These are phyloP conservation scores for Lepus oiostolus DNA, from an alignment of 2,797 vertebrate genomes.

Conservation along the genomic window DNA sequence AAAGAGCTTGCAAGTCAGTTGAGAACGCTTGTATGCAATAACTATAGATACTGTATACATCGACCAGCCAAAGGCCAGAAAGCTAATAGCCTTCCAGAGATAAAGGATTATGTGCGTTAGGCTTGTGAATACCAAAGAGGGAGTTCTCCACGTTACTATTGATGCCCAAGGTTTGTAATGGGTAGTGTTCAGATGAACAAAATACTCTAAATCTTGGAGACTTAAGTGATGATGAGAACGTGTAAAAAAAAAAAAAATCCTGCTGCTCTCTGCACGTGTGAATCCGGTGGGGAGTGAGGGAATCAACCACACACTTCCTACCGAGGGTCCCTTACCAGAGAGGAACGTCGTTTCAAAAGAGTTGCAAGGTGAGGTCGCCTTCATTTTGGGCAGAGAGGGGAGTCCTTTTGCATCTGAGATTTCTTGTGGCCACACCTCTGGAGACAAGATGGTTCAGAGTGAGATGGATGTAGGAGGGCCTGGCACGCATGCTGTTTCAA, in stretches of 20 bases:
- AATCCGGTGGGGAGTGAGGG: conserved; percentile 75
- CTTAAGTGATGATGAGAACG: conserved; percentile 74
- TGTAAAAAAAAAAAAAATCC: conserved; percentile 63
- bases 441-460: conserved; percentile 83
- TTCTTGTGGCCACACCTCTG: conserved; percentile 83
- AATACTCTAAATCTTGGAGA: conserved; percentile 79
- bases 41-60: conserved; percentile 85
- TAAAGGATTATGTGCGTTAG: conserved; percentile 87
- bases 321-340: conserved; percentile 63
- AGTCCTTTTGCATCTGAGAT: conserved; percentile 10
- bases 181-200: conserved; percentile 79
- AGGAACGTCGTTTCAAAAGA: conserved; percentile 62
- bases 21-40: conserved; percentile 85
- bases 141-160: conserved; percentile 82
- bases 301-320: conserved; percentile 71
- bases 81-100: conserved; percentile 84
- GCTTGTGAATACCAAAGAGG: conserved; percentile 85
- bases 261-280: conserved; percentile 57
- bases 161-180: conserved; percentile 75
- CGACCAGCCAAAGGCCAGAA: conserved; percentile 86
- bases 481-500: conserved; percentile 60
- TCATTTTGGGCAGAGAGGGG: not conserved
- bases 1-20: conserved; percentile 84
- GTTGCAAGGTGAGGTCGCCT: conserved; percentile 78
- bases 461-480: conserved; percentile 65